These are phyloP conservation scores for Scaptomyza tumidula DNA, from an alignment of 2,888 invertebrate species.

Conservation along the genomic window DNA sequence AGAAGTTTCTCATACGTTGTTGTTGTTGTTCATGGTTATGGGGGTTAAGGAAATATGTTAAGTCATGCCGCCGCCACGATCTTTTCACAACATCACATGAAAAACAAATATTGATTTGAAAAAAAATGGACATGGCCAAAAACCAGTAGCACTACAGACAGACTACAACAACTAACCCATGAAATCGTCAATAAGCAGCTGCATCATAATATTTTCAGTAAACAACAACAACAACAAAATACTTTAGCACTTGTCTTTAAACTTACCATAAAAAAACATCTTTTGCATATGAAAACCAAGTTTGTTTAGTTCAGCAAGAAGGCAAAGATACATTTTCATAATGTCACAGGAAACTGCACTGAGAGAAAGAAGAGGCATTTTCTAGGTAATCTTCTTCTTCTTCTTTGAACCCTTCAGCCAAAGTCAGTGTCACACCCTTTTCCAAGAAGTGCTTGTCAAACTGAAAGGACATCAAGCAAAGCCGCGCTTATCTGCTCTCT, in stretches of 20 bases:
- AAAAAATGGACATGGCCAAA: conserved; percentile 47
- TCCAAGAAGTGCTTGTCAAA: conserved; percentile 20
- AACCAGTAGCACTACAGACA: conserved; percentile 63
- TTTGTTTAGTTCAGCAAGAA: neutral
- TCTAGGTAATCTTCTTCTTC: conserved; percentile 9
- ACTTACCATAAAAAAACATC: conserved; percentile 4
- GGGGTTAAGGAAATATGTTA: conserved; percentile 69
- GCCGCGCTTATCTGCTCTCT: conserved; percentile 7
- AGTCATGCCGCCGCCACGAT: conserved; percentile 74
- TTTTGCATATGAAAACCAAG: neutral
- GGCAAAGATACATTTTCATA: too few species aligned
- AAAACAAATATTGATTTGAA: conserved; percentile 69
- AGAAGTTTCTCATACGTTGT: conserved; percentile 54
- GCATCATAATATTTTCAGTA: conserved; percentile 50
- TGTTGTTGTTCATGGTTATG: conserved; percentile 39
- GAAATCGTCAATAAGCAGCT: conserved; percentile 49
- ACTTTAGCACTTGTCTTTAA: neutral
- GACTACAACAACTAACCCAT: conserved; percentile 34
- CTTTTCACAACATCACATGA: conserved; percentile 76
- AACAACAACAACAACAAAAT: conserved; percentile 40
- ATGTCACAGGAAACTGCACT: too few species aligned
- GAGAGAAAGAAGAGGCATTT: too few species aligned
- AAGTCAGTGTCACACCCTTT: conserved; percentile 22
- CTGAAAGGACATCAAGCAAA: conserved; percentile 5
- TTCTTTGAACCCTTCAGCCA: conserved; percentile 3